Evolutionary conservation across 2,888 invertebrate species (phyloP).

Genomic region (Dichetophora obliterata): DNA sequence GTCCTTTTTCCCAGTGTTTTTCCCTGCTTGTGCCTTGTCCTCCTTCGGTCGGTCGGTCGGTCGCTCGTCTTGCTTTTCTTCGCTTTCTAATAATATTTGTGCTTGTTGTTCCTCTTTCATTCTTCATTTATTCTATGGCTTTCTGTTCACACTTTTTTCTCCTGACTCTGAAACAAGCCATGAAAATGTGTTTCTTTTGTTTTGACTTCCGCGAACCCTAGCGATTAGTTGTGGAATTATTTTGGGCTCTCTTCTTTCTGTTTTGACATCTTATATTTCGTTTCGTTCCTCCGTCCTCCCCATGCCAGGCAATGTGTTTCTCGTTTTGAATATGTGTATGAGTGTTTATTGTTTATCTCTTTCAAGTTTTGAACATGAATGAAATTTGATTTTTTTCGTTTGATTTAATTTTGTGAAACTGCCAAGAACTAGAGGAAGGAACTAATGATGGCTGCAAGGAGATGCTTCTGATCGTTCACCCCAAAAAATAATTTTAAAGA

Average conservation of each 20-base stretch:
- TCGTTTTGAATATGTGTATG: not conserved
- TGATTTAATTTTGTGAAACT: not conserved
- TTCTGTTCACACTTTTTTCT: not conserved
- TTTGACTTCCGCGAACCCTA: constrained; percentile 11
- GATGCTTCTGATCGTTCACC: no score
- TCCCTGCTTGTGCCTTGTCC: not conserved
- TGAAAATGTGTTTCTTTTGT: constrained; percentile 30
- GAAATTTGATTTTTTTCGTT: not conserved
- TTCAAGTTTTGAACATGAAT: not conserved
- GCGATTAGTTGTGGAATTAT: constrained; percentile 17
- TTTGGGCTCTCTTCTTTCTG: not conserved
- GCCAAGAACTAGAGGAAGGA: not conserved
- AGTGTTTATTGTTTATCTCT: not conserved
- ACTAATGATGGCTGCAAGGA: not conserved
- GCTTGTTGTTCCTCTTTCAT: constrained; percentile 12
- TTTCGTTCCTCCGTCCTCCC: constrained; percentile 21
- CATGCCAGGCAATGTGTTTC: not conserved
- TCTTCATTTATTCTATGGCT: not conserved
- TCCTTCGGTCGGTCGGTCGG: not conserved
- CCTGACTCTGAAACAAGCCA: not conserved
- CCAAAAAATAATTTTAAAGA: not conserved
- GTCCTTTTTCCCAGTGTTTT: not conserved
- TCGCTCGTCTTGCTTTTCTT: not conserved
- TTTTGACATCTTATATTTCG: not conserved
- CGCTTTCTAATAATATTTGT: not conserved